Evolutionary conservation across 2,888 invertebrate species (phyloP).

Genomic region (Drepanosiphum platanoidis): DNA sequence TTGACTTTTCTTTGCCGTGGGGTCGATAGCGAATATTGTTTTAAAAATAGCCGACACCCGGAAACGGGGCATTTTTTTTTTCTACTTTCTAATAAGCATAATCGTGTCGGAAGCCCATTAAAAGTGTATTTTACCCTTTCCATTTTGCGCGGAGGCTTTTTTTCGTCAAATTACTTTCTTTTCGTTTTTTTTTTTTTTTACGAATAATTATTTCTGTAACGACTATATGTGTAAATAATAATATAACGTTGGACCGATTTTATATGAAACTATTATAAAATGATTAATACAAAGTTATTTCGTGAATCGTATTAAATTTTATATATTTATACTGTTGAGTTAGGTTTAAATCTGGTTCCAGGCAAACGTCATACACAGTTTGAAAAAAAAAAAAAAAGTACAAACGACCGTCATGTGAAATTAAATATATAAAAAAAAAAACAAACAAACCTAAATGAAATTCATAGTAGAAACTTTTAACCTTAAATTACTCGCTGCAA

Average conservation of each 20-base stretch:
- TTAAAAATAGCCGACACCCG: background rate
- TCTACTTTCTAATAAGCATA: background rate
- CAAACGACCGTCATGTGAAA: too few relatives aligned
- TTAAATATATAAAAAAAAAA: too few relatives aligned
- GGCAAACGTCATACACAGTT: background rate
- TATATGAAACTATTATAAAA: background rate
- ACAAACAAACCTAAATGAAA: too few relatives aligned
- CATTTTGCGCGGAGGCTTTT: background rate
- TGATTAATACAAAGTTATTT: background rate
- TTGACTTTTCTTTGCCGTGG: background rate
- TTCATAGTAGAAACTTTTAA: too few relatives aligned
- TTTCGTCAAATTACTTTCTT: background rate
- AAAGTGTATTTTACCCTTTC: background rate
- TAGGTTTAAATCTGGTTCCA: background rate
- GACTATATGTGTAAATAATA: background rate
- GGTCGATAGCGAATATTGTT: background rate
- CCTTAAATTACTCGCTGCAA: background rate
- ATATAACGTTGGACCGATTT: background rate
- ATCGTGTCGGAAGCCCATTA: slow-evolving; percentile 1
- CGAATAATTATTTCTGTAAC: background rate
- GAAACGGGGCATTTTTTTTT: background rate
- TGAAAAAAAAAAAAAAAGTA: too few relatives aligned
- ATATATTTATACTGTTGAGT: background rate
- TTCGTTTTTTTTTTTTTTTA: too few relatives aligned
- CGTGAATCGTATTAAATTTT: background rate